Conservation (phyloP, 2,888 invertebrate species). For the Octonoba sinensis region DNA sequence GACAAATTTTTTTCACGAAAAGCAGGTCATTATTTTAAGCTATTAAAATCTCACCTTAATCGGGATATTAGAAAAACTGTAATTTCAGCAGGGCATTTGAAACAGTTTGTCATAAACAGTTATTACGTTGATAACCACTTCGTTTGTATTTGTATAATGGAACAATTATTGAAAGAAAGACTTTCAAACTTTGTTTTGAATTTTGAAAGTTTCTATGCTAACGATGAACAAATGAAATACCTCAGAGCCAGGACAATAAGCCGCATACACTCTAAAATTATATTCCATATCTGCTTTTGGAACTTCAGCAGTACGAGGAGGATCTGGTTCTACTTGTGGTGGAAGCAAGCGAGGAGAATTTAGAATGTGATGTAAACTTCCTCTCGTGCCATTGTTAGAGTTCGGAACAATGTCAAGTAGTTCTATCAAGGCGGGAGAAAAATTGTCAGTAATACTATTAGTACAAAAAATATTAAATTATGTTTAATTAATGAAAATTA, state of each 20-base stretch:
- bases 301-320: background rate
- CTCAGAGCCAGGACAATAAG: constrained; percentile 19
- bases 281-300: constrained; percentile 5
- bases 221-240: background rate
- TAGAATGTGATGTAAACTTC: constrained; percentile 70
- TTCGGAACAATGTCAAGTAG: constrained; percentile 70
- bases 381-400: constrained; percentile 72
- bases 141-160: too few species aligned
- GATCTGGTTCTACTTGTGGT: background rate
- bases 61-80: too few species aligned
- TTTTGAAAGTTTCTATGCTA: too few species aligned
- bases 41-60: too few species aligned
- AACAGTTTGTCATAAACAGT: too few species aligned
- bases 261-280: constrained; percentile 6
- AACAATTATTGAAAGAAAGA: too few species aligned
- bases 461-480: background rate
- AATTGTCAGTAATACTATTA: background rate
- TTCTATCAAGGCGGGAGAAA: constrained; percentile 40
- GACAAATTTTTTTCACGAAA: too few species aligned
- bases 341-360: constrained; percentile 65
- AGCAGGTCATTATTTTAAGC: too few species aligned
- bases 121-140: too few species aligned
- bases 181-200: too few species aligned
- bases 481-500: background rate
- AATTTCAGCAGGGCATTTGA: too few species aligned